Conservation (phyloP, 2,113 vertebrate species). For the Anhinga rufa region DNA sequence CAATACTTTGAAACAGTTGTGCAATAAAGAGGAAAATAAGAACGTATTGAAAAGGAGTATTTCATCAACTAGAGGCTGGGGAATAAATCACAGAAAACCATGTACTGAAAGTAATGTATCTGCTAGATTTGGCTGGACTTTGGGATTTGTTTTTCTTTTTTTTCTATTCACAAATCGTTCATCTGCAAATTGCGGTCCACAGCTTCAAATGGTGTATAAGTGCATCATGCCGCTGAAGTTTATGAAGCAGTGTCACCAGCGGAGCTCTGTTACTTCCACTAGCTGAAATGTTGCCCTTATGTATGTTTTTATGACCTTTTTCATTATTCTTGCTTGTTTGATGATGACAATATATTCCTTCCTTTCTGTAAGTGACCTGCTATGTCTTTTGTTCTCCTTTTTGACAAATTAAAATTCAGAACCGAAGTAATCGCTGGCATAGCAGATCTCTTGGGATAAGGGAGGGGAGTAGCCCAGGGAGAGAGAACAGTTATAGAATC, state of each 20-base stretch:
- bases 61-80: neutral
- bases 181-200: neutral
- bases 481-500: neutral
- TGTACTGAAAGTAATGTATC: neutral
- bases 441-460: neutral
- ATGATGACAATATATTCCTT: constrained; percentile 8
- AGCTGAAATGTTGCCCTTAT: neutral
- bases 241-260: neutral
- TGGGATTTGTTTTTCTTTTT: neutral
- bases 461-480: neutral
- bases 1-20: neutral
- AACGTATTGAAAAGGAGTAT: neutral
- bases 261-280: neutral
- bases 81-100: neutral
- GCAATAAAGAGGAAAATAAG: neutral
- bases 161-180: neutral
- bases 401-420: neutral
- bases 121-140: neutral
- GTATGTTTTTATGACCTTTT: constrained; percentile 33
- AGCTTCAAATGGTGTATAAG: neutral
- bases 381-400: neutral
- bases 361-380: neutral
- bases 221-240: neutral
- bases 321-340: neutral
- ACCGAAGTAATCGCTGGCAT: neutral